Evolutionary conservation across 2,797 vertebrate species (phyloP).

Genomic region (Dendrocincla tyrannina): DNA sequence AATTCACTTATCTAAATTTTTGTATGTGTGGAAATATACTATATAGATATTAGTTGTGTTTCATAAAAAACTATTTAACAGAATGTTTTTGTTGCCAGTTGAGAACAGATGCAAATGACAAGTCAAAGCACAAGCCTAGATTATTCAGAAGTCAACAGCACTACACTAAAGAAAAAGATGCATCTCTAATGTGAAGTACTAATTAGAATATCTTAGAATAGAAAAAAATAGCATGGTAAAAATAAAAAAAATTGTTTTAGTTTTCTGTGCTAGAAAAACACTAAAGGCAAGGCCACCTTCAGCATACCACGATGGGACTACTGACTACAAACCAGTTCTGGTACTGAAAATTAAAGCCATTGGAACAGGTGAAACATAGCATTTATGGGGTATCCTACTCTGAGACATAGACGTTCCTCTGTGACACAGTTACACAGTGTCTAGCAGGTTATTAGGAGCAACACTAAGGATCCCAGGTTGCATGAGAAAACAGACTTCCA

Average conservation of each 20-base stretch:
- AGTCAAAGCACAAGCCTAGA: background rate
- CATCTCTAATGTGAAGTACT: background rate
- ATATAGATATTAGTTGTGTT: background rate
- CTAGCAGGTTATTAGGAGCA: background rate
- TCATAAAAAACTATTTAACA: background rate
- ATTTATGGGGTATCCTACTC: accelerated
- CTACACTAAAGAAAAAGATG: background rate
- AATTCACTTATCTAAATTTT: background rate
- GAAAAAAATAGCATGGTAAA: background rate
- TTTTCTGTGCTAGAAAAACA: background rate
- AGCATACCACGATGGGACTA: accelerated
- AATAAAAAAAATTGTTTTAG: background rate
- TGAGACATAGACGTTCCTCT: background rate
- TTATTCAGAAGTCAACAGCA: background rate
- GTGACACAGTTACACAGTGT: accelerated
- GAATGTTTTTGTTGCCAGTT: background rate
- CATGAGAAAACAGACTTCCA: background rate
- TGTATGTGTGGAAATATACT: background rate
- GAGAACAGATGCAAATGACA: background rate
- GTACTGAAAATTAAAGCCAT: background rate
- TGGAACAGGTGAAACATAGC: background rate
- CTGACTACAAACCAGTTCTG: background rate
- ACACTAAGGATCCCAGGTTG: background rate
- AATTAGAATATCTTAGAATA: background rate
- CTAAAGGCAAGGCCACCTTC: background rate